Conservation (phyloP, 2,888 invertebrate species). For the Chelonus formosanus region DNA sequence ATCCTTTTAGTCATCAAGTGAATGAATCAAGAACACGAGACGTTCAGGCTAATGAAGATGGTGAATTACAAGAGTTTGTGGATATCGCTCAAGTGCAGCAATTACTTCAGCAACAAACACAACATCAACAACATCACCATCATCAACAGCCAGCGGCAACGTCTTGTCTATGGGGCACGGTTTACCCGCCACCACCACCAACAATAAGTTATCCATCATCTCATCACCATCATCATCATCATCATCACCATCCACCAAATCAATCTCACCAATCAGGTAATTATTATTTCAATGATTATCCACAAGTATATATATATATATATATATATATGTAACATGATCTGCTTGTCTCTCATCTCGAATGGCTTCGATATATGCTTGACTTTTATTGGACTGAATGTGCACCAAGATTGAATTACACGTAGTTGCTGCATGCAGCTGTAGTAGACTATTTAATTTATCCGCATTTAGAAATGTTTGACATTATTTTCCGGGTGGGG, state of each 20-base stretch:
- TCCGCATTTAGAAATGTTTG: constrained; percentile 6
- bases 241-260: constrained; percentile 48
- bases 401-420: constrained; percentile 11
- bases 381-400: constrained; percentile 3
- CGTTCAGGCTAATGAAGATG: constrained; percentile 56
- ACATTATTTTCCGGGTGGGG: constrained; percentile 20
- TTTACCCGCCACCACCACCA: constrained; percentile 57
- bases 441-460: constrained; percentile 13
- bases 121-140: constrained; percentile 63
- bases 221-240: constrained; percentile 56
- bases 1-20: constrained; percentile 50
- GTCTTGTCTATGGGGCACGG: constrained; percentile 52
- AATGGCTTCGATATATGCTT: constrained; percentile 9
- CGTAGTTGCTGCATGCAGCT: constrained; percentile 13
- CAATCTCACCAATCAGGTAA: constrained; percentile 54
- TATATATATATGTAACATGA: neutral
- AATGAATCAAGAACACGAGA: constrained; percentile 54
- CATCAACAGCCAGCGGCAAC: constrained; percentile 49
- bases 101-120: constrained; percentile 71
- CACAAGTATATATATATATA: too few species aligned
- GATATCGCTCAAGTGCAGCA: constrained; percentile 85
- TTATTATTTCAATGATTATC: neutral
- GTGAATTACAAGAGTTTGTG: constrained; percentile 73
- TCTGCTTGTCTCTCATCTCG: constrained; percentile 29
- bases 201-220: constrained; percentile 55